Percentiles rank a stretch among this genome's conserved stretches.
phyloP scores from a whole-genome alignment of 2,888 invertebrate genomes.

The Drosophila rellima region DNA sequence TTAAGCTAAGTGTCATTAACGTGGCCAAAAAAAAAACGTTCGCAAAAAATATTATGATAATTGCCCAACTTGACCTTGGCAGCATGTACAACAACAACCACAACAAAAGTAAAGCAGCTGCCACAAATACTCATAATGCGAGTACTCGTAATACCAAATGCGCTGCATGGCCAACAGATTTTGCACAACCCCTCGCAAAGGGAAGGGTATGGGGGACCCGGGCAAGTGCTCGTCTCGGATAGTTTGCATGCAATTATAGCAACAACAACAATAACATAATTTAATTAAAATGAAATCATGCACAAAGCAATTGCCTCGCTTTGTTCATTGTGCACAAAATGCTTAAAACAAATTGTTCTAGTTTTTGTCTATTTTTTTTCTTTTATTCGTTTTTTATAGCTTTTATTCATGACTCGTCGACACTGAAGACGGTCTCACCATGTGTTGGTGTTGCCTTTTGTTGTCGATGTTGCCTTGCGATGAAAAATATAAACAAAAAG shows the following conservation, averaged over 20 bases:
- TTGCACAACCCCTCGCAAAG: conserved; percentile 57
- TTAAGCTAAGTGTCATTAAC: conserved; percentile 77
- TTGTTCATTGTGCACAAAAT: conserved; percentile 76
- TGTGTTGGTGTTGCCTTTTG: conserved; percentile 40
- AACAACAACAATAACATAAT: conserved; percentile 65
- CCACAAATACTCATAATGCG: conserved; percentile 42
- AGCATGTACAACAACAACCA: conserved; percentile 53
- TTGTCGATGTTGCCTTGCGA: conserved; percentile 55
- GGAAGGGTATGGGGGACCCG: conserved; percentile 9
- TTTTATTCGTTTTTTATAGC: conserved; percentile 34
- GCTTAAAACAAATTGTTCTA: conserved; percentile 73
- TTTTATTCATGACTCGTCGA: conserved; percentile 76
- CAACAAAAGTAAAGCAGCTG: conserved; percentile 40
- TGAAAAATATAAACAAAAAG: conserved; percentile 25
- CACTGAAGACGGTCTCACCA: conserved; percentile 69
- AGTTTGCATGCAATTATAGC: conserved; percentile 78
- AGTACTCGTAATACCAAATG: conserved; percentile 60
- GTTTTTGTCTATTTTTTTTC: conserved; percentile 62
- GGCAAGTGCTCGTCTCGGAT: conserved; percentile 57
- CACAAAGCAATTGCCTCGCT: conserved; percentile 80
- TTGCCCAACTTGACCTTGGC: conserved; percentile 75
- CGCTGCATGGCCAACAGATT: conserved; percentile 59
- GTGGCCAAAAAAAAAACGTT: conserved; percentile 34
- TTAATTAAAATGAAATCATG: conserved; percentile 81
- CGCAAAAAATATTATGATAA: conserved; percentile 69